Base-by-base conservation (phyloP, 2,797 vertebrate species). In the Typhlichthys eigenmanni region DNA sequence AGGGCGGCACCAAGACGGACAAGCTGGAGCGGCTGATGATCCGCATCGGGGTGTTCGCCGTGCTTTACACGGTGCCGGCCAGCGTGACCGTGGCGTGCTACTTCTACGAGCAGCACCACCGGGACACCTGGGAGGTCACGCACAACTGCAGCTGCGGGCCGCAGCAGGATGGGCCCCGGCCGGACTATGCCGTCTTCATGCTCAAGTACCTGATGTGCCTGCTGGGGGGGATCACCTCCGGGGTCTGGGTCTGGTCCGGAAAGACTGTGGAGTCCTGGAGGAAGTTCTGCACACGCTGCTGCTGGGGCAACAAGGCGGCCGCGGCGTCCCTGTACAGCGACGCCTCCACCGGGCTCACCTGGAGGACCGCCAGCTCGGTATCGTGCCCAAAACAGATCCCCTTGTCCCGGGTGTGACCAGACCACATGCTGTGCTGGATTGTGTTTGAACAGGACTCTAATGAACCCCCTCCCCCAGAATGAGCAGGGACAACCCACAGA, bases 191-290 rank as follows among this genome's bases (percentile, higher is more conserved):
- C 0, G 95, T 98, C 65, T 98, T 98, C 79, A 98, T 98, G 96
- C 91, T 98, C 34, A 97, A 97, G 76, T 98, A 98, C 85, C 97
- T 98, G 71, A 97, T 96, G 95, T 96, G 95, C 82, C 93, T 97
- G 16, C 91, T 96, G 64, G 95, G 96, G 74, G 96, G 96, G 79
- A 97, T 98, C 91, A 96, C 96, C 1, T 98, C 96, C 0, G 96
- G 96, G 0, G 94, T 94, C 17, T 98, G 96, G 96, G 91, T 97
- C 79, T 98, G 96, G 96, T 98, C 96, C 0, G 94, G 96, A 8
- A 98, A 98, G 75, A 98, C 96, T 0, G 64, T 98, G 0, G 96
- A 97, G 67, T 95, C 96, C 11, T 98, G 96, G 96, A 89, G 95
- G 69, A 93, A 92, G 2, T 92, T 97, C 2, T 96, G 94, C 86